Conservation (phyloP, 2,797 vertebrate genomes). For the Helicolenus hilgendorfi region DNA sequence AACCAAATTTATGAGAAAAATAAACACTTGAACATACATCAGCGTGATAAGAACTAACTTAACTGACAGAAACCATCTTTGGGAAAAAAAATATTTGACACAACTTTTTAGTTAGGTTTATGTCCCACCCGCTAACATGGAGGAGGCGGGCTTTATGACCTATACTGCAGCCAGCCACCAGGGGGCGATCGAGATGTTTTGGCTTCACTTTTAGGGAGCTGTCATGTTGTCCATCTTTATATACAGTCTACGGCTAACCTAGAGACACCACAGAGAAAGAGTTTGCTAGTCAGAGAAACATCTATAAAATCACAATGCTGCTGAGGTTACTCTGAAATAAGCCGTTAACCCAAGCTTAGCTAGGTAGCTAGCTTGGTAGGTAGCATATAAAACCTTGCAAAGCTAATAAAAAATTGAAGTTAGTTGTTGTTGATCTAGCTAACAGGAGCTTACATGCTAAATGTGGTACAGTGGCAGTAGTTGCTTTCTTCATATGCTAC, state of each 20-base stretch:
- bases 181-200: accelerated
- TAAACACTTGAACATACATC: accelerated
- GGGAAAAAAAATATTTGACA: too few relatives aligned
- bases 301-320: not conserved
- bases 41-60: too few relatives aligned
- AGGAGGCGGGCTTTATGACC: too few relatives aligned
- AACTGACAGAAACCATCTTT: too few relatives aligned
- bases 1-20: accelerated
- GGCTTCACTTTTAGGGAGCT: too few relatives aligned
- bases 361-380: not conserved
- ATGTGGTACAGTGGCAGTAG: not conserved
- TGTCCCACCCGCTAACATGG: accelerated
- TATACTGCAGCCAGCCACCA: too few relatives aligned
- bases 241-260: too few relatives aligned
- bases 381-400: not conserved
- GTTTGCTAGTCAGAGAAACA: not conserved
- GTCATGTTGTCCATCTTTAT: too few relatives aligned
- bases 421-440: not conserved
- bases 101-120: accelerated
- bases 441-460: not conserved
- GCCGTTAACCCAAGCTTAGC: not conserved
- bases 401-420: not conserved
- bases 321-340: not conserved
- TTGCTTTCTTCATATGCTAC: not conserved
- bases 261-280: not conserved